These are phyloP conservation scores for Hydraecia micacea DNA, from an alignment of 2,888 invertebrate species.

Conservation along the genomic window DNA sequence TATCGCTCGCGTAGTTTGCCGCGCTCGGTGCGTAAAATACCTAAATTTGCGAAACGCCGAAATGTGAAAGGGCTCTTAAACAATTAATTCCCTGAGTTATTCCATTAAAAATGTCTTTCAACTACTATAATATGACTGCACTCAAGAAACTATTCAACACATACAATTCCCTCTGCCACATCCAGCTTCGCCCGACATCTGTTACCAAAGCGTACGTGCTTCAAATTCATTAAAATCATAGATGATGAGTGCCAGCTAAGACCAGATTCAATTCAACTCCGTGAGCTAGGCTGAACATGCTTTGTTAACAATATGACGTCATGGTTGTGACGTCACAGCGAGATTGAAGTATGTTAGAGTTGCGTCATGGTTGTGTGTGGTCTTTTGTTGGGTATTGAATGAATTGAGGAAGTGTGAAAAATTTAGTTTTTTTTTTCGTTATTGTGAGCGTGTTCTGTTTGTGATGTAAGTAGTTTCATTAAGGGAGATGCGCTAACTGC, in stretches of 20 bases:
- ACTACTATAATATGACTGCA: background rate
- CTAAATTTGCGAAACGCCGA: too few relatives aligned
- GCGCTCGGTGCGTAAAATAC: too few relatives aligned
- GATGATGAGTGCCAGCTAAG: conserved; percentile 50
- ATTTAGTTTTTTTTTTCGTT: background rate
- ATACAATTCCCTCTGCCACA: background rate
- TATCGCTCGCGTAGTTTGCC: too few relatives aligned
- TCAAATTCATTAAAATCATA: conserved; percentile 62
- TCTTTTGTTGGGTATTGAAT: conserved; percentile 14
- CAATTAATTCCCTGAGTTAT: background rate
- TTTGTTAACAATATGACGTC: conserved; percentile 33
- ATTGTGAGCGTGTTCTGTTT: background rate
- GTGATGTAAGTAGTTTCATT: background rate
- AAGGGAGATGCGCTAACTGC: background rate
- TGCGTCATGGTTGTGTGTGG: conserved; percentile 11
- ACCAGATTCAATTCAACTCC: conserved; percentile 58
- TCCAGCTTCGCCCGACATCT: conserved; percentile 25
- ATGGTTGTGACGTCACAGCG: conserved; percentile 36
- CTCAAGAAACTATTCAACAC: background rate
- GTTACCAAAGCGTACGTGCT: conserved; percentile 15
- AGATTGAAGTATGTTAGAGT: conserved; percentile 23
- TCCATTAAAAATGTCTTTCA: background rate
- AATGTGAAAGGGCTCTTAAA: too few relatives aligned
- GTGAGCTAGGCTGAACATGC: conserved; percentile 24
- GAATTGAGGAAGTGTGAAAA: background rate